Conservation (phyloP, 2,113 vertebrate species). For the Cryptomyrus ogoouensis region DNA sequence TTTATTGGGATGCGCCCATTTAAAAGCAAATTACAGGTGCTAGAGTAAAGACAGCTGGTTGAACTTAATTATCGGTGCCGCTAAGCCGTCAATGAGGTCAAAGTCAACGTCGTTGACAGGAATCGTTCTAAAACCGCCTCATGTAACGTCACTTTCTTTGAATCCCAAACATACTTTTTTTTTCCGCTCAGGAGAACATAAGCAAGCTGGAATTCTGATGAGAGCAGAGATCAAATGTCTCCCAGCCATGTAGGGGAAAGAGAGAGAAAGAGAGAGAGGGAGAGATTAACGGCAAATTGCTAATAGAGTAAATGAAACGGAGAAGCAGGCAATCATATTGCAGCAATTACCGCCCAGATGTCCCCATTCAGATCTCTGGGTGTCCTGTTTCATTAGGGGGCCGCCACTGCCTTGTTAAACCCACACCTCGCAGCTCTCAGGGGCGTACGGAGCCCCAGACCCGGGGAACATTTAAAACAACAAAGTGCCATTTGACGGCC, state of each 20-base stretch:
- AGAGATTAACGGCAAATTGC: constrained; percentile 86
- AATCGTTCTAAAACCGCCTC: constrained; percentile 34
- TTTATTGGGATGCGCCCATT: constrained; percentile 20
- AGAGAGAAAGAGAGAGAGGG: constrained; percentile 55
- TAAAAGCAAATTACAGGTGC: constrained; percentile 22
- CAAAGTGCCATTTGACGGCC: constrained; percentile 94
- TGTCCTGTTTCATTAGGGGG: constrained; percentile 65
- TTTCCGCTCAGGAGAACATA: constrained; percentile 33
- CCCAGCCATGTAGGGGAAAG: constrained; percentile 62
- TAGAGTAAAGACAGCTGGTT: constrained; percentile 44
- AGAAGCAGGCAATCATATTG: constrained; percentile 67
- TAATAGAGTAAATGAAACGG: constrained; percentile 85
- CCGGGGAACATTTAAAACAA: constrained; percentile 85
- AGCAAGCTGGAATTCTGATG: constrained; percentile 55
- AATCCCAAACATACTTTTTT: constrained; percentile 39
- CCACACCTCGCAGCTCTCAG: constrained; percentile 54
- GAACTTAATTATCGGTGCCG: constrained; percentile 47
- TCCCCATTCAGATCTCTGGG: constrained; percentile 62
- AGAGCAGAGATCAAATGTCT: constrained; percentile 67
- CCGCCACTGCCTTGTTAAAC: constrained; percentile 45
- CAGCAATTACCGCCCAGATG: constrained; percentile 65
- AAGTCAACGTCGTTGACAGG: constrained; percentile 46
- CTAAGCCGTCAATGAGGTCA: constrained; percentile 48
- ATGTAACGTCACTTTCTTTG: constrained; percentile 44
- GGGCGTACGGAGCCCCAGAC: constrained; percentile 58